Evolutionary conservation across 2,797 vertebrate species (phyloP), one percentile per base, ranked within the genome.

Genomic region (Anguilla pacifica): DNA sequence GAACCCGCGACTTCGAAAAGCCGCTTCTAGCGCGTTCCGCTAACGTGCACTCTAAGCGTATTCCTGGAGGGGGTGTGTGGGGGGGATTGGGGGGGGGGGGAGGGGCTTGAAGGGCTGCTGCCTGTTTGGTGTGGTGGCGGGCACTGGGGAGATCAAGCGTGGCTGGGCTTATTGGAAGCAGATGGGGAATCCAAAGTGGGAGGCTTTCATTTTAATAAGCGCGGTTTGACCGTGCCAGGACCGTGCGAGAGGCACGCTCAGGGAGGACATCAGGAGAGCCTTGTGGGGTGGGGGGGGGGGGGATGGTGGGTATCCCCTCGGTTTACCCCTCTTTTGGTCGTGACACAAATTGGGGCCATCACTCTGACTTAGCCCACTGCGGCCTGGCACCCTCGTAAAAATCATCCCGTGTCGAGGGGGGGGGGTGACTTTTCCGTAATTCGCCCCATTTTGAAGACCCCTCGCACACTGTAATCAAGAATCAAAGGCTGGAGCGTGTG

Each of bases 141-240:
- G 93, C 94, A 93, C 95, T 94, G 94, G 94, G 94, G 90, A 93
- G 94, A 93, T 94, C 93, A 79, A 94, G 95, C 92, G 92, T 93
- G 94, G 94, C 95, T 92, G 91, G 92, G 94, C 87, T 94, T 94
- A 95, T 95, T 95, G 93, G 92, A 95, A 96, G 94, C 94, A 96
- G 93, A 94, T 95, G 93, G 93, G 95, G 91, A 94, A 92, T 94
- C 93, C 85, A 92, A 94, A 94, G 94, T 90, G 95, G 91, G 93
- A 95, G 95, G 95, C 95, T 95, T 94, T 94, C 93, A 92, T 95
- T 96, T 95, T 93, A 95, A 94, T 94, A 95, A 93, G 94, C 93
- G 89, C 90, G 94, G 91, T 96, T 95, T 94, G 91, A 96, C 95
- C 93, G 94, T 92, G 92, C 94, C 94, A 96, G 90, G 94, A 94